Evolutionary conservation across 1,140 invertebrate genomes (phyloP).

Genomic region (Nixonia krombeini): DNA sequence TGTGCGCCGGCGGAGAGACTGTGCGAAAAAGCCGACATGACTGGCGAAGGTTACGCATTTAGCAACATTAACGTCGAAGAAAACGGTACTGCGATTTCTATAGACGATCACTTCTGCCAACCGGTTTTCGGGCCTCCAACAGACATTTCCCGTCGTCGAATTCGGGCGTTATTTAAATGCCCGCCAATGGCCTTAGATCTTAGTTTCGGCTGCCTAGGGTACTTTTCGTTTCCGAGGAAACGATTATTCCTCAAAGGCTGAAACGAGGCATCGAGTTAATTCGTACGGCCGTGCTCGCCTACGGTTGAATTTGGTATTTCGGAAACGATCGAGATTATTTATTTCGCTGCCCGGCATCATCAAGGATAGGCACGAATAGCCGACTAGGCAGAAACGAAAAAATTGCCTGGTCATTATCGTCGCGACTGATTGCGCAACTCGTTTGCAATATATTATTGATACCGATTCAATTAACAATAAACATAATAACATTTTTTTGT

Average conservation of each 20-base stretch:
- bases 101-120: conserved; percentile 34
- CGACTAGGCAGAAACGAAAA: conserved; percentile 19
- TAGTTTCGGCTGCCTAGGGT: not conserved
- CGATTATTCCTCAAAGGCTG: conserved; percentile 36
- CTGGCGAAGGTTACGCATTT: conserved; percentile 25
- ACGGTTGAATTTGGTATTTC: conserved; percentile 28
- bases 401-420: conserved; percentile 20
- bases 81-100: conserved; percentile 37
- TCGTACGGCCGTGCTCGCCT: not conserved
- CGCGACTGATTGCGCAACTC: conserved; percentile 19
- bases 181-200: no score
- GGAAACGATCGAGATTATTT: conserved; percentile 26
- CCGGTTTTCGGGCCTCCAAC: conserved; percentile 30
- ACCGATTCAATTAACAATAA: no score
- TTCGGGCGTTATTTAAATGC: conserved; percentile 39
- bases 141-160: conserved; percentile 15
- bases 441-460: no score
- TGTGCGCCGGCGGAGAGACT: no score
- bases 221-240: conserved; percentile 28
- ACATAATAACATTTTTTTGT: no score
- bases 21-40: conserved; percentile 23
- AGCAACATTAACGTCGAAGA: conserved; percentile 34
- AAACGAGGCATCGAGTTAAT: conserved; percentile 31
- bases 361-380: conserved; percentile 12
- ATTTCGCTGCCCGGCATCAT: conserved; percentile 13